Evolutionary conservation across 2,113 vertebrate species (phyloP), one percentile per base, ranked within the genome.

Genomic region (Amazona guildingii): DNA sequence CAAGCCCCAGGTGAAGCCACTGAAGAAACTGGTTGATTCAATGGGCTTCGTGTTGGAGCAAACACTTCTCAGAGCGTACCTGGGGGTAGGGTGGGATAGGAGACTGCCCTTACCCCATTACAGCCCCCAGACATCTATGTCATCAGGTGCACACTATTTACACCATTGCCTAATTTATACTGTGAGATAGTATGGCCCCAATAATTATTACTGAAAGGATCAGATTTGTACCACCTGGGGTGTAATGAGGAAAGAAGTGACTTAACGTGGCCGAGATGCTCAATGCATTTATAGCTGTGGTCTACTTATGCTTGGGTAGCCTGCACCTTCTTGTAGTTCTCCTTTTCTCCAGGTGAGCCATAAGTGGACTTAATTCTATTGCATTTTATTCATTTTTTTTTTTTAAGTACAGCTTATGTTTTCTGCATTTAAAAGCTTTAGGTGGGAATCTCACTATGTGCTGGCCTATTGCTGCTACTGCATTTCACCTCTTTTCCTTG

Each of bases 401-500:
- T 35, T 15, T n/a, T 5, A 35, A 35, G 33, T 24, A 15, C 9
- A 35, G 10, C 11, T 73, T 54, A 14, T 67, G 3, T 28, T 76
- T 77, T 51, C 4, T 64, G 25, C 25, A 28, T 74, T 51, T 28
- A 35, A 43, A 44, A 49, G 6, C 20, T 23, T n/a, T 2, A 25
- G 41, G 35, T 23, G 12, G 11, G 43, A 54, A 23, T 67, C 25
- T 54, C 11, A 6, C 3, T 37, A 1, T 21, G 14, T 12, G 7
- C 6, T 18, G 39, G 4, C 7, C 43, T 66, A 41, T 5, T 46
- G 10, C 11, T 20, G 13, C 16, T 41, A 16, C 16, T 49, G 57
- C 4, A 5, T 62, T 55, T 57, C 39, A 54, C 5, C 2, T 4
- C 0, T 11, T 8, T 29, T 33, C 18, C 13, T 6, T 0, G 0